Conservation (phyloP, 1,140 invertebrate genomes). For the Polyergus mexicanus region DNA sequence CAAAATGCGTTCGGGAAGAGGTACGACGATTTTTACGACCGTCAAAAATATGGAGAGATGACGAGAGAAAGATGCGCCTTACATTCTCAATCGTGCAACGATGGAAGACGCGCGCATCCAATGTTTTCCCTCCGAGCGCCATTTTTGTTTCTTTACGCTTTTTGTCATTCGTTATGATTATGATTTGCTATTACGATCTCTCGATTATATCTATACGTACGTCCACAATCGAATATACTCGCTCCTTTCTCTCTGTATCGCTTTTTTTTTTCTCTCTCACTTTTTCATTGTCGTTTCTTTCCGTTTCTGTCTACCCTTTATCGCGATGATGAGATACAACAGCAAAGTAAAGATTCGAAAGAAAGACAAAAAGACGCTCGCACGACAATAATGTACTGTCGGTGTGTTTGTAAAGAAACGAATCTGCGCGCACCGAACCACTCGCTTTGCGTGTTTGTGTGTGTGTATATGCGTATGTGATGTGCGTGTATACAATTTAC, state of each 20-base stretch:
- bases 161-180: constrained; percentile 76
- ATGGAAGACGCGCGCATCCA: constrained; percentile 48
- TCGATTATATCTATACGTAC: constrained; percentile 40
- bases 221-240: constrained; percentile 34
- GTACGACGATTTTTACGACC: background rate
- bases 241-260: constrained; percentile 27
- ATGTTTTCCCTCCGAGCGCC: constrained; percentile 67
- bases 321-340: constrained; percentile 58
- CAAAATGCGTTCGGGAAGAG: background rate
- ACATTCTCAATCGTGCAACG: constrained; percentile 27
- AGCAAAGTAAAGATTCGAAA: constrained; percentile 33
- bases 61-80: background rate
- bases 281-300: constrained; percentile 63
- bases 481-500: no score
- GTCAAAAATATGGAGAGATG: background rate
- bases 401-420: constrained; percentile 82
- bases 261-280: constrained; percentile 27
- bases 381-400: constrained; percentile 60
- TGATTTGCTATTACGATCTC: constrained; percentile 72
- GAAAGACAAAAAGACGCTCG: constrained; percentile 62
- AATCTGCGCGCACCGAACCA: constrained; percentile 86
- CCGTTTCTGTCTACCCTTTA: constrained; percentile 39
- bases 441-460: constrained; percentile 67
- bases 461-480: no score
- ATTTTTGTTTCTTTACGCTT: constrained; percentile 80